Base-by-base conservation (phyloP, 1,140 invertebrate genomes). In the Riptortus pedestris region DNA sequence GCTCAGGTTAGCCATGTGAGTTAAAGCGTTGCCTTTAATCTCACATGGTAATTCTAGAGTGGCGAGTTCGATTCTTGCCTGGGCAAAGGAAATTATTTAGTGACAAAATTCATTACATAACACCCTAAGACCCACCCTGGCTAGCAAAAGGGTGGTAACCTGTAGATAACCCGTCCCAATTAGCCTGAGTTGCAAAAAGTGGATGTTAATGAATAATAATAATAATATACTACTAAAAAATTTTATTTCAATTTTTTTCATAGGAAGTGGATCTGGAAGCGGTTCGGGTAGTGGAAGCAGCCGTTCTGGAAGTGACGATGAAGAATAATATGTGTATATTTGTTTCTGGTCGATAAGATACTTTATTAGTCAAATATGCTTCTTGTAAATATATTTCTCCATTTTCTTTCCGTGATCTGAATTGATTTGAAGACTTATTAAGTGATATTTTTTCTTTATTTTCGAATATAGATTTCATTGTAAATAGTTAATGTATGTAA, bases 301-400 rank as follows among this genome's bases (percentile, higher is more conserved):
- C 14, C 20, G 24, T 14, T 55, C 51, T 24, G 51, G 20, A 55
- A 55, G 51, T 26, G 51, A 55, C 12, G 51, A 55, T 24, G 51
- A 55, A 3, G 51, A 51, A 2, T n/a, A 55, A 3, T 55, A 55
- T 11, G 2, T 55, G n/a, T n/a, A n/a, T n/a, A n/a, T n/a, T n/a
- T n/a, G n/a, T n/a, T n/a, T n/a, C n/a, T n/a, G n/a, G n/a, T n/a
- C n/a, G n/a, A n/a, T n/a, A n/a, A n/a, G n/a, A n/a, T n/a, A n/a
- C n/a, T n/a, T n/a, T n/a, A n/a, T n/a, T n/a, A n/a, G n/a, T n/a
- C n/a, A n/a, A n/a, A n/a, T n/a, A n/a, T n/a, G n/a, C n/a, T n/a
- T n/a, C n/a, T n/a, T n/a, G n/a, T n/a, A n/a, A n/a, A n/a, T n/a
- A n/a, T n/a, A n/a, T n/a, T n/a, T n/a, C n/a, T n/a, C n/a, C n/a